phyloP scores from a whole-genome alignment of 2,888 invertebrate genomes.

The Clivina fossor region DNA sequence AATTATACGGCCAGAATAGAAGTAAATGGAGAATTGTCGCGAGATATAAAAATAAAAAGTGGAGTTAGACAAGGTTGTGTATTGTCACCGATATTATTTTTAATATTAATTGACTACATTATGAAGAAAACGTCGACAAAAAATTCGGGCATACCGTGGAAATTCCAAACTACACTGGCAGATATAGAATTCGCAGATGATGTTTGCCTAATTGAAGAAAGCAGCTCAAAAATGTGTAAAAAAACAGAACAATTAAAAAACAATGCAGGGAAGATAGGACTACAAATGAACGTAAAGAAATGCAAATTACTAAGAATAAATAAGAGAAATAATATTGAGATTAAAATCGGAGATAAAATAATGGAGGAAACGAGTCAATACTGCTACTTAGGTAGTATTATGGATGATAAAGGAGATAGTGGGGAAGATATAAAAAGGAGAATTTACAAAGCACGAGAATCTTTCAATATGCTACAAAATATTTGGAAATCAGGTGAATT shows the following conservation, averaged over 20 bases:
- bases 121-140: neutral
- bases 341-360: too few species aligned
- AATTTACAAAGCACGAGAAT: too few species aligned
- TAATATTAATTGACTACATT: neutral
- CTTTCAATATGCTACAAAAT: too few species aligned
- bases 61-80: slow-evolving; percentile 3
- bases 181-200: slow-evolving; percentile 1
- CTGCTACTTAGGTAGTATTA: too few species aligned
- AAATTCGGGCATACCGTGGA: neutral
- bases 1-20: neutral
- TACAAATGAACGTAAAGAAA: slow-evolving; percentile 1
- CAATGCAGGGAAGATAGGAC: neutral
- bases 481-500: too few species aligned
- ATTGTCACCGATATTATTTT: neutral
- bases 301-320: neutral
- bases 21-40: neutral
- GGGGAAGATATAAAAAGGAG: too few species aligned
- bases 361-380: too few species aligned
- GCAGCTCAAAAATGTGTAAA: neutral
- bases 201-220: neutral
- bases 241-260: neutral
- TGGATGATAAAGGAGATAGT: too few species aligned
- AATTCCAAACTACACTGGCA: neutral
- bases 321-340: too few species aligned
- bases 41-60: slow-evolving; percentile 2